Evolutionary conservation across 2,888 invertebrate species (phyloP).

Genomic region (Cryptocheilus praepositus): DNA sequence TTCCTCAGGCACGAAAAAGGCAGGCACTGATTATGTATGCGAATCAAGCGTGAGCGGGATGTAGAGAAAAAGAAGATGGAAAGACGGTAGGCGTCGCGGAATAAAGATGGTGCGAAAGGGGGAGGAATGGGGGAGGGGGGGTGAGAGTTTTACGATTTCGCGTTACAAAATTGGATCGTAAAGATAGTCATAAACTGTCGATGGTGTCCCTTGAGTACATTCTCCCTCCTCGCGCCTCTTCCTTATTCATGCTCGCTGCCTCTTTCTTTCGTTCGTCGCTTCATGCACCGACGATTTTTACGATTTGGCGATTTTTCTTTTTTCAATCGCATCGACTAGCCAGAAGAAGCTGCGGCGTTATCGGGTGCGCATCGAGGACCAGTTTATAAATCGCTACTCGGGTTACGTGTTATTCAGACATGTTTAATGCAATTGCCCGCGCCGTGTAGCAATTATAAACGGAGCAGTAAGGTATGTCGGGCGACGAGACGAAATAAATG

Average conservation of each 20-base stretch:
- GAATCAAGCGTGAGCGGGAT: slow-evolving; percentile 1
- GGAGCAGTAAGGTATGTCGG: no score
- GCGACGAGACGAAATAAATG: no score
- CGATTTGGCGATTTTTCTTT: neutral
- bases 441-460: no score
- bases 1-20: no score
- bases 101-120: neutral
- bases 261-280: neutral
- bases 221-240: neutral
- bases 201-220: neutral
- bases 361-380: neutral
- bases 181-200: no score
- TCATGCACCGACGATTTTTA: neutral
- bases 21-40: neutral
- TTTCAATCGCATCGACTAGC: no score
- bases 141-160: neutral
- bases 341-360: no score
- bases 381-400: no score
- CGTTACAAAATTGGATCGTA: no score
- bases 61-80: neutral
- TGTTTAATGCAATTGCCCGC: no score
- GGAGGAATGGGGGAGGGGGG: neutral
- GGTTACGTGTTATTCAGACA: no score
- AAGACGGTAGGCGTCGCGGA: neutral
- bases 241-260: neutral